Base-by-base conservation (phyloP, 2,888 invertebrate species). In the Rotaria magnacalcarata region DNA sequence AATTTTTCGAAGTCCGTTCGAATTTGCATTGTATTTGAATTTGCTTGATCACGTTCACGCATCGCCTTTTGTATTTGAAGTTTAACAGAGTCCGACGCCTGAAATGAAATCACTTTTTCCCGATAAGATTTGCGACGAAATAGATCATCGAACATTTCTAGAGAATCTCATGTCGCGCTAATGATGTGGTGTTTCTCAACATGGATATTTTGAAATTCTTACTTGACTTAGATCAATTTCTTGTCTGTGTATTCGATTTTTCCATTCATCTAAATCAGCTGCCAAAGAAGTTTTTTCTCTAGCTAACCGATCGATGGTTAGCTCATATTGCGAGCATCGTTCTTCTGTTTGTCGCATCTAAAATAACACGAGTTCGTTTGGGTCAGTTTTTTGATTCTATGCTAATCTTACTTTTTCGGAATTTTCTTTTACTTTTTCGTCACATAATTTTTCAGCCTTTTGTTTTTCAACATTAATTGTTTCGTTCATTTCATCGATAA, bases 231-330 rank as follows among this genome's bases (percentile, higher is more conserved):
- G 24, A 80, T 80, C 80, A 21, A 80, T 47, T 47, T 80, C 80
- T 80, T 80, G 43, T n/a, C 80, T 8, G 0, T 80, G 80, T 24
- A 80, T 80, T 47, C 80, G 80, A 80, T 80, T 80, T 43, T 80
- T 80, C 80, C 80, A 80, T 47, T 47, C 47, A 47, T 80, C 80
- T 47, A 80, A n/a, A 80, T 80, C 80, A n/a, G 80, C n/a, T 47
- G 80, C 80, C n/a, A 80, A n/a, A 5, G 80, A 80, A 21, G 80
- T 80, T 80, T 80, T 80, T 47, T 80, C 80, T 43, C 80, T 21
- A 11, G 80, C 80, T n/a, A 80, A 80, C 11, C 80, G 80, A 80
- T 80, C 80, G 7, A 80, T 47, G 11, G 80, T 80, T 47, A 80
- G 24, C n/a, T 80, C 80, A 80, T 80, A 80, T 47, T 80, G 80